These are phyloP conservation scores for Drosophila paulistorum DNA, from an alignment of 1,140 invertebrate species.

Conservation along the genomic window DNA sequence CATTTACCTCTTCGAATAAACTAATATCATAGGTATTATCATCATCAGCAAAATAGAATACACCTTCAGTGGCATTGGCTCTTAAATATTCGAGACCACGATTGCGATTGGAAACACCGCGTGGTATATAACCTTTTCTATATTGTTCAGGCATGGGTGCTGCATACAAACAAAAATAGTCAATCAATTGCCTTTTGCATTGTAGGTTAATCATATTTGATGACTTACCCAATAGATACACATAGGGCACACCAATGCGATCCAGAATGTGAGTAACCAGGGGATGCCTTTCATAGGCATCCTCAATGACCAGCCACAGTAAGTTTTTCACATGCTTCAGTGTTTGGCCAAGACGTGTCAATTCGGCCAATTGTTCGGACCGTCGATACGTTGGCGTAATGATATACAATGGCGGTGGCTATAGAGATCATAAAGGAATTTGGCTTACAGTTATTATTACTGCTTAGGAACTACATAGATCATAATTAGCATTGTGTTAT, in stretches of 20 bases:
- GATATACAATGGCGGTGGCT: slow-evolving; percentile 86
- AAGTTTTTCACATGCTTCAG: slow-evolving; percentile 93
- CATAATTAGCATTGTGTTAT: too few species aligned
- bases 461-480: too few species aligned
- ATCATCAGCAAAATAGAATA: slow-evolving; percentile 98
- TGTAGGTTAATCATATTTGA: too few species aligned
- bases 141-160: slow-evolving; percentile 92
- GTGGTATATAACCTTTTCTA: slow-evolving; percentile 90
- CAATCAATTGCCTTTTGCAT: slow-evolving; percentile 25
- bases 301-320: slow-evolving; percentile 96
- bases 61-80: slow-evolving; percentile 89
- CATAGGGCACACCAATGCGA: slow-evolving; percentile 87
- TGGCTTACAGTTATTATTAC: too few species aligned
- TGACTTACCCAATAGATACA: slow-evolving; percentile 88
- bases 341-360: slow-evolving; percentile 94
- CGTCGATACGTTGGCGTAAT: slow-evolving; percentile 95
- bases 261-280: slow-evolving; percentile 88
- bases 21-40: slow-evolving; percentile 97
- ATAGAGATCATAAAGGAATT: too few species aligned
- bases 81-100: slow-evolving; percentile 93
- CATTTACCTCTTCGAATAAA: slow-evolving; percentile 89
- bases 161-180: slow-evolving; percentile 58
- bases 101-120: slow-evolving; percentile 97
- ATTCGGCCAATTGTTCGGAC: slow-evolving; percentile 94
- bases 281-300: slow-evolving; percentile 86